Evolutionary conservation across 1,140 invertebrate species (phyloP).

Genomic region (Brachionus rotundiformis): DNA sequence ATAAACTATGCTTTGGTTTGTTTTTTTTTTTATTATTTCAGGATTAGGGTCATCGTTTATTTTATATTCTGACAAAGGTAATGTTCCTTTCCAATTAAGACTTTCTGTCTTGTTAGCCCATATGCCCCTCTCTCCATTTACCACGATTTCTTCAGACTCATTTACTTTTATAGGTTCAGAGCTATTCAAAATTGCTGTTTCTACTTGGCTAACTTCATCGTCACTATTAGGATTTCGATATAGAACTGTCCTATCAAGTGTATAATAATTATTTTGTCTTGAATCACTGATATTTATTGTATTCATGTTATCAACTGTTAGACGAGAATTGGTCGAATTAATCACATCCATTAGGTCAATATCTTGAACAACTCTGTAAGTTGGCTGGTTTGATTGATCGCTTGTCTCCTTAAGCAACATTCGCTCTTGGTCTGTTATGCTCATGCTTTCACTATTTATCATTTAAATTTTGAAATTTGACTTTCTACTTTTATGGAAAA

Average conservation of each 20-base stretch:
- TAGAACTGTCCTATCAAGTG: neutral
- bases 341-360: neutral
- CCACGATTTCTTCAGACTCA: conserved; percentile 19
- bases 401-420: neutral
- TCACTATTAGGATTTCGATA: neutral
- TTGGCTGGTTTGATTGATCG: neutral
- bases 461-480: neutral
- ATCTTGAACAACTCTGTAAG: neutral
- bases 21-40: conserved; percentile 26
- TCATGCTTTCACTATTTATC: neutral
- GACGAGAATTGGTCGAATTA: conserved; percentile 20
- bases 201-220: neutral
- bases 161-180: conserved; percentile 9
- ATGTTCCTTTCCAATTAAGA: conserved; percentile 29
- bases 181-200: conserved; percentile 30
- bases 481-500: neutral
- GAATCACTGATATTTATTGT: neutral
- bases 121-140: conserved; percentile 21
- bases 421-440: conserved; percentile 16
- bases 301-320: conserved; percentile 11
- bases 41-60: conserved; percentile 51
- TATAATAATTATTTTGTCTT: neutral
- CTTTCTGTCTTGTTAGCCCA: conserved; percentile 35
- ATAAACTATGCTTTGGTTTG: conserved; percentile 21
- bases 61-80: conserved; percentile 34